Evolutionary conservation across 2,113 vertebrate genomes (phyloP).

Genomic region (Mus musculus): GRCm39 chr5:16619001-16619500

Average conservation of each 20-base stretch:
- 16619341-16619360: background rate
- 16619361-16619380: background rate
- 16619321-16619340: background rate
- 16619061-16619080: constrained; percentile 43
- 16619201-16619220: background rate
- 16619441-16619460: background rate
- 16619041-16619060: constrained; percentile 49
- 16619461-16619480: background rate
- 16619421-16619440: background rate
- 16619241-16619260: background rate
- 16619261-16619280: background rate
- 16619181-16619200: background rate
- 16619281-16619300: background rate
- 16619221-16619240: background rate
- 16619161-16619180: constrained; percentile 28
- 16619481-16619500: background rate
- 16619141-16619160: constrained; percentile 51
- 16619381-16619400: background rate
- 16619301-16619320: background rate
- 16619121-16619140: constrained; percentile 20
- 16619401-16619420: background rate
- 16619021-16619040: constrained; percentile 69
- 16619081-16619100: constrained; percentile 65
- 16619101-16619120: constrained; percentile 52
- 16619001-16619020: constrained; percentile 58